Evolutionary conservation across 1,140 invertebrate genomes (phyloP), one percentile per base, ranked within the genome.

Genomic region (Ctenoplectra terminalis): DNA sequence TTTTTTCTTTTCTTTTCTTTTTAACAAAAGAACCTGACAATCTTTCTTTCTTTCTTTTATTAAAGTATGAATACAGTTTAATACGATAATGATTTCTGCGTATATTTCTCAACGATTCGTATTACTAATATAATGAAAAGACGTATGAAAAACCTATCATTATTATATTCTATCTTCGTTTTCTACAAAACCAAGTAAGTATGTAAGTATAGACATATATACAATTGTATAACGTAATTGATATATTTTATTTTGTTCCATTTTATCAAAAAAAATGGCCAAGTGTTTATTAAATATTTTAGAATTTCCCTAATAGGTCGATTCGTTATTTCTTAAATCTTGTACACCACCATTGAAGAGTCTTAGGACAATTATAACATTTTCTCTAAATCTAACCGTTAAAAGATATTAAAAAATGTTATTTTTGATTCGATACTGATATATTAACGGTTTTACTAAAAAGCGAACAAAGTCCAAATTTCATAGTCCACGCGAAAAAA

Each of bases 171-270:
- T 71, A 72, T 13, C n/a, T 20, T 72, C 13, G 48, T 71, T 73
- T 48, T 52, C 56, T 61, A 79, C 9, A 73, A 79, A 73, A 73
- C 43, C 34, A 72, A 72, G 77, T 72, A 34, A 79, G 43, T 43
- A 66, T 76, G 11, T 66, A 76, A 76, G 60, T 86, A 86, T 82
- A 50, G 70, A 87, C 79, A 87, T 87, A 86, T 86, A 78, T 82
- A 87, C 84, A 87, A 64, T 81, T 46, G 34, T 34, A 34, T 48
- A 79, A 74, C 46, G 37, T 48, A 81, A 76, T 34, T n/a, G 73
- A 81, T 54, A 26, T 75, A 75, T 75, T 58, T 66, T 64, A 75
- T 81, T 81, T 56, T 54, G 61, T 66, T 66, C 4, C 4, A 70
- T 48, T 58, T 63, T 11, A 58, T 43, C n/a, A n/a, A 23, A 40